Conservation (phyloP, 2,113 vertebrate species). For the Austrofundulus limnaeus region DNA sequence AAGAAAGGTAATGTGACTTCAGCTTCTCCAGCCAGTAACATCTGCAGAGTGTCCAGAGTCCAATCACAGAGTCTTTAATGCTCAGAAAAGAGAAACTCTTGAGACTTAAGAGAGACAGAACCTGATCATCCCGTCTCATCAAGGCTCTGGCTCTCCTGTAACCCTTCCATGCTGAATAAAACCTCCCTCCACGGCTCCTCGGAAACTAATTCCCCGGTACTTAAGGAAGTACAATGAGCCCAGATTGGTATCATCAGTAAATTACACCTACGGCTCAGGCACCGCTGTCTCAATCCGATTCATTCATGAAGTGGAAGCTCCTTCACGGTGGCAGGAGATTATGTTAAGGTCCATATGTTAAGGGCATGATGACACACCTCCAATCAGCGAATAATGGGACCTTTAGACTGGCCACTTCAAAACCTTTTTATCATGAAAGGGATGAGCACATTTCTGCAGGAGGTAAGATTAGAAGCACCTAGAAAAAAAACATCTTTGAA, state of each 20-base stretch:
- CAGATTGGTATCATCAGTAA: slow-evolving; percentile 69
- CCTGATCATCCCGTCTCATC: slow-evolving; percentile 75
- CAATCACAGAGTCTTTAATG: slow-evolving; percentile 71
- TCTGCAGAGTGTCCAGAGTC: slow-evolving; percentile 69
- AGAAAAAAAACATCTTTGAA: no score
- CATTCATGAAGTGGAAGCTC: slow-evolving; percentile 21
- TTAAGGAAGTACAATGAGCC: slow-evolving; percentile 70
- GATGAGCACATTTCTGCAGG: slow-evolving; percentile 22
- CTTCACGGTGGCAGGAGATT: slow-evolving; percentile 42
- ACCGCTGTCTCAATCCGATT: slow-evolving; percentile 25
- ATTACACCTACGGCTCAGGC: slow-evolving; percentile 64
- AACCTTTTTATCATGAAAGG: neutral
- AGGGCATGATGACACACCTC: slow-evolving; percentile 21
- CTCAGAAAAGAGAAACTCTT: slow-evolving; percentile 57
- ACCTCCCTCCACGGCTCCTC: slow-evolving; percentile 42
- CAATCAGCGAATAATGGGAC: slow-evolving; percentile 14
- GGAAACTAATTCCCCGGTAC: slow-evolving; percentile 60
- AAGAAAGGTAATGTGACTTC: slow-evolving; percentile 25
- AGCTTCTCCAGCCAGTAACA: slow-evolving; percentile 56
- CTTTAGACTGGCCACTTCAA: slow-evolving; percentile 32
- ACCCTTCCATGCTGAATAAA: slow-evolving; percentile 56
- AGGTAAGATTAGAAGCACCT: neutral
- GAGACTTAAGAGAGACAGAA: slow-evolving; percentile 67
- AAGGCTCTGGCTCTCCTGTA: slow-evolving; percentile 61
- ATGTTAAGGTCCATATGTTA: slow-evolving; percentile 39